Conservation (phyloP, 2,888 invertebrate genomes). For the Mechanitis messenoides region DNA sequence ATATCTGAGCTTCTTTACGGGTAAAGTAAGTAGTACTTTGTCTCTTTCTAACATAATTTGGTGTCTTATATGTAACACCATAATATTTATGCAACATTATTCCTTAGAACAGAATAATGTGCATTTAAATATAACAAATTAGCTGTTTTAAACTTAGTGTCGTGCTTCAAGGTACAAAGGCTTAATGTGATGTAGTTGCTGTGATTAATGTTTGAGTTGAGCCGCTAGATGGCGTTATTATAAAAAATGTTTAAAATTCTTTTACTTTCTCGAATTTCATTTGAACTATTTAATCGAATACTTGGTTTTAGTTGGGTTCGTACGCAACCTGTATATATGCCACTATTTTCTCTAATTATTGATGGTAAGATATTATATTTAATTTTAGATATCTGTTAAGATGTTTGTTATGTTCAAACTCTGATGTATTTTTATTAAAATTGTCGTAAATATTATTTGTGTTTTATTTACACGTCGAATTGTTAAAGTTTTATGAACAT, state of each 20-base stretch:
- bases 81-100: too few relatives aligned
- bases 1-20: too few relatives aligned
- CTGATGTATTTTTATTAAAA: constrained; percentile 23
- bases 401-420: constrained; percentile 18
- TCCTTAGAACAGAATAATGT: too few relatives aligned
- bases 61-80: too few relatives aligned
- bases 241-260: constrained; percentile 1
- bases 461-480: constrained; percentile 14
- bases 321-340: constrained; percentile 20
- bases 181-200: not conserved
- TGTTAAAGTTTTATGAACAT: too few relatives aligned
- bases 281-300: not conserved
- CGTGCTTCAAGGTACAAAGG: not conserved
- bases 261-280: not conserved
- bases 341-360: constrained; percentile 9
- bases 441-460: constrained; percentile 16
- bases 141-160: constrained; percentile 8
- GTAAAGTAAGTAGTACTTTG: too few relatives aligned
- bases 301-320: not conserved
- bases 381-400: constrained; percentile 17
- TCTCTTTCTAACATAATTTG: too few relatives aligned
- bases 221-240: constrained; percentile 11
- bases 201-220: not conserved
- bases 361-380: constrained; percentile 15
- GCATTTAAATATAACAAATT: constrained; percentile 3